These are phyloP conservation scores for Cephalopachus bancanus DNA, from an alignment of 2,797 vertebrate genomes.

Conservation along the genomic window DNA sequence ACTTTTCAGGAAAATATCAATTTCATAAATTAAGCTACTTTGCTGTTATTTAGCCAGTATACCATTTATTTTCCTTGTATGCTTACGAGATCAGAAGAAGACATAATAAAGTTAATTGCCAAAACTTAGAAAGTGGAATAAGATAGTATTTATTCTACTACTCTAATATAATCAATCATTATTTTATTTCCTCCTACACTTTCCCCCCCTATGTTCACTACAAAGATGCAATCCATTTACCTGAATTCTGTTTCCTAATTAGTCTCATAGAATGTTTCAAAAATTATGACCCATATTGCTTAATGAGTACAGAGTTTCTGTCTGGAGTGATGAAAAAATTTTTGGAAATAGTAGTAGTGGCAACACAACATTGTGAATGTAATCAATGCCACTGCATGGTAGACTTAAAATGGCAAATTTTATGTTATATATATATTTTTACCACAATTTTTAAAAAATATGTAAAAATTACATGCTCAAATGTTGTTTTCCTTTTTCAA, in stretches of 20 bases:
- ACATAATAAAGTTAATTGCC: constrained; percentile 15
- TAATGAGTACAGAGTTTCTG: constrained; percentile 26
- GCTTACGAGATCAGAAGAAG: background rate
- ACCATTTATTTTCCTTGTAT: constrained; percentile 8
- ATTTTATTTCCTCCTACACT: background rate
- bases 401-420: background rate
- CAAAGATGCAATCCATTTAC: background rate
- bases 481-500: background rate
- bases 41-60: background rate
- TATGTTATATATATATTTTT: background rate
- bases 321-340: background rate
- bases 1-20: background rate
- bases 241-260: constrained; percentile 40
- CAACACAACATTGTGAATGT: background rate
- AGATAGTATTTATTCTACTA: background rate
- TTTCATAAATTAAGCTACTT: constrained; percentile 37
- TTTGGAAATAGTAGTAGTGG: background rate
- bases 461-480: background rate
- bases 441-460: too few relatives aligned
- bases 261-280: background rate
- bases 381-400: background rate
- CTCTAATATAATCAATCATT: background rate
- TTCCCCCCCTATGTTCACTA: background rate
- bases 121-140: background rate
- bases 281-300: constrained; percentile 1